Percentiles rank a stretch among this genome's conserved stretches.
Conservation (phyloP, 2,888 invertebrate genomes). For the Capitulum mitella region DNA sequence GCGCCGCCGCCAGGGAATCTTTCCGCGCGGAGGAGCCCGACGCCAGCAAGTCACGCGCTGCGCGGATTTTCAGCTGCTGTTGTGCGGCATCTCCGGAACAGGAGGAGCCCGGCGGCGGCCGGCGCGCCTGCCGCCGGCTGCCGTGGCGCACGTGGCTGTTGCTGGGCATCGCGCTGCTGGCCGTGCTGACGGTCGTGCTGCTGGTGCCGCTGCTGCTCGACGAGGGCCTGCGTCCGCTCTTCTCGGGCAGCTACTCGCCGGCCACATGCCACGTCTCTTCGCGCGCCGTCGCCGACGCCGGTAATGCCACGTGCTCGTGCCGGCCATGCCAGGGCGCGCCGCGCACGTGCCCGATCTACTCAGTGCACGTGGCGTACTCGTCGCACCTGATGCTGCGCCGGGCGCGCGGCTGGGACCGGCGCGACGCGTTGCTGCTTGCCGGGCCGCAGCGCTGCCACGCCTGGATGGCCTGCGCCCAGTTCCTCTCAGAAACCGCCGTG, state of each 20-base stretch:
- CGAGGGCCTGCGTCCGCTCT: neutral
- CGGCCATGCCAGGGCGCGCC: neutral
- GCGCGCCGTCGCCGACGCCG: neutral
- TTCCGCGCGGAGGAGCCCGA: too few relatives aligned
- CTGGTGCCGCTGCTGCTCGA: neutral
- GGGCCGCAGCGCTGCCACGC: neutral
- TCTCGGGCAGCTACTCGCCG: neutral
- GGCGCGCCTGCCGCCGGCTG: neutral
- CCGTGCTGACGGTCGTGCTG: neutral
- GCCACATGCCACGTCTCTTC: conserved; percentile 13
- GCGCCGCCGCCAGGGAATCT: too few relatives aligned
- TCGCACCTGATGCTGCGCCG: conserved; percentile 11
- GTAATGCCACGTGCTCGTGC: conserved; percentile 8
- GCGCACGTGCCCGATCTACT: neutral
- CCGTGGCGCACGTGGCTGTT: neutral
- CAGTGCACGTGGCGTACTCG: neutral
- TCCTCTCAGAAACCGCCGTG: neutral
- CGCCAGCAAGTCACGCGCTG: neutral
- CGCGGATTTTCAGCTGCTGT: neutral
- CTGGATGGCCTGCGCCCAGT: neutral
- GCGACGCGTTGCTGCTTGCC: neutral
- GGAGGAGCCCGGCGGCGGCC: neutral
- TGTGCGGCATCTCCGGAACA: too few relatives aligned
- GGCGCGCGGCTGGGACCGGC: neutral
- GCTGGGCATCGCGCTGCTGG: neutral